Evolutionary conservation across 2,888 invertebrate genomes (phyloP).

Genomic region (Pollenia griseotomentosa): DNA sequence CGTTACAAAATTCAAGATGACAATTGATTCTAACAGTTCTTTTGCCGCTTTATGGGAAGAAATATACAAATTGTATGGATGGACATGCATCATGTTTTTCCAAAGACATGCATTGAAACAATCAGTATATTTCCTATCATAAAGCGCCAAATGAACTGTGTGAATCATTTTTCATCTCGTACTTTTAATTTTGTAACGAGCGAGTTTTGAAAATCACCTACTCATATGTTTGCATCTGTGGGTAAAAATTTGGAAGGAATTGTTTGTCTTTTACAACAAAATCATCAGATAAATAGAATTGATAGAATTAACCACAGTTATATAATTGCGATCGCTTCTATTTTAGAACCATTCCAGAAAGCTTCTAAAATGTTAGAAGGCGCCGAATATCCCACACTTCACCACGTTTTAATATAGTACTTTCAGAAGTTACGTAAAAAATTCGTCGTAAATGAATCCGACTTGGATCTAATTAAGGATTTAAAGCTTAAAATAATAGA

Average conservation of each 20-base stretch:
- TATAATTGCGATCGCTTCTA: constrained; percentile 3
- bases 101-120: too few relatives aligned
- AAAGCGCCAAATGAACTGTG: too few relatives aligned
- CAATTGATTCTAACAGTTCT: too few relatives aligned
- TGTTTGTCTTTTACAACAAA: constrained; percentile 7
- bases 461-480: constrained; percentile 1
- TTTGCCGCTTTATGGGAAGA: too few relatives aligned
- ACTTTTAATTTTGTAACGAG: too few relatives aligned
- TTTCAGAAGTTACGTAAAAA: constrained; percentile 29
- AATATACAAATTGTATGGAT: too few relatives aligned
- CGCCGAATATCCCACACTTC: constrained; percentile 24
- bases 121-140: too few relatives aligned
- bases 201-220: too few relatives aligned
- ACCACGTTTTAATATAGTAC: constrained; percentile 27
- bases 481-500: constrained; percentile 27
- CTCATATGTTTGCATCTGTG: neutral
- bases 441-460: constrained; percentile 20
- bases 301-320: constrained; percentile 8
- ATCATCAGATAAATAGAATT: constrained; percentile 22
- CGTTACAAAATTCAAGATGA: too few relatives aligned
- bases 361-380: constrained; percentile 25
- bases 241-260: constrained; percentile 13
- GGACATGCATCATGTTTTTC: too few relatives aligned
- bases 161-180: too few relatives aligned
- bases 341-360: constrained; percentile 12